phyloP scores from a whole-genome alignment of 2,888 invertebrate species.

The Chymomyza procnemis region DNA sequence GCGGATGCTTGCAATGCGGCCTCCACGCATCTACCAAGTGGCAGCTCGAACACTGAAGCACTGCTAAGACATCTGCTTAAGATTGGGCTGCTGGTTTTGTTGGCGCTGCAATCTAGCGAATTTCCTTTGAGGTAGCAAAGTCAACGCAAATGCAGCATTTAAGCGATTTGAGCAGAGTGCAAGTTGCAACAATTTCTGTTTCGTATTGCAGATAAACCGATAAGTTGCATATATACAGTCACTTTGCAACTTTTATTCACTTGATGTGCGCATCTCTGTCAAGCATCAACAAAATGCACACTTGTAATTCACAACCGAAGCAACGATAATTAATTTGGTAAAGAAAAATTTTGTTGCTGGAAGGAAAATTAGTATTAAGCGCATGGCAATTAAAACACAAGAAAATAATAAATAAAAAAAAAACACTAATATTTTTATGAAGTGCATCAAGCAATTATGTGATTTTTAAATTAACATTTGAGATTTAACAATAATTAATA shows the following conservation, averaged over 20 bases:
- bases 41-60: neutral
- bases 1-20: slow-evolving; percentile 91
- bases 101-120: neutral
- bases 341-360: too few relatives aligned
- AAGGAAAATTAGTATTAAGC: neutral
- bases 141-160: neutral
- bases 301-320: slow-evolving; percentile 6
- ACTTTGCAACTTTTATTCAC: slow-evolving; percentile 16
- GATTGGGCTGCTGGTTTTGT: slow-evolving; percentile 38
- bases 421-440: slow-evolving; percentile 48
- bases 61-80: slow-evolving; percentile 42
- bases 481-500: slow-evolving; percentile 67
- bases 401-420: slow-evolving; percentile 11
- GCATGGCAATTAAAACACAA: neutral
- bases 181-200: slow-evolving; percentile 54
- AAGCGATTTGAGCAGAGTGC: neutral
- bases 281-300: slow-evolving; percentile 56
- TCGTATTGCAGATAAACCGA: slow-evolving; percentile 38
- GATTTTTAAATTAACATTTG: slow-evolving; percentile 69
- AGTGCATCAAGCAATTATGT: slow-evolving; percentile 75
- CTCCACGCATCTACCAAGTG: slow-evolving; percentile 28
- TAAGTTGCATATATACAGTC: slow-evolving; percentile 16
- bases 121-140: slow-evolving; percentile 52
- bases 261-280: neutral
- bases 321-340: neutral